phyloP scores from a whole-genome alignment of 1,140 invertebrate species.

The Argopecten irradians region DNA sequence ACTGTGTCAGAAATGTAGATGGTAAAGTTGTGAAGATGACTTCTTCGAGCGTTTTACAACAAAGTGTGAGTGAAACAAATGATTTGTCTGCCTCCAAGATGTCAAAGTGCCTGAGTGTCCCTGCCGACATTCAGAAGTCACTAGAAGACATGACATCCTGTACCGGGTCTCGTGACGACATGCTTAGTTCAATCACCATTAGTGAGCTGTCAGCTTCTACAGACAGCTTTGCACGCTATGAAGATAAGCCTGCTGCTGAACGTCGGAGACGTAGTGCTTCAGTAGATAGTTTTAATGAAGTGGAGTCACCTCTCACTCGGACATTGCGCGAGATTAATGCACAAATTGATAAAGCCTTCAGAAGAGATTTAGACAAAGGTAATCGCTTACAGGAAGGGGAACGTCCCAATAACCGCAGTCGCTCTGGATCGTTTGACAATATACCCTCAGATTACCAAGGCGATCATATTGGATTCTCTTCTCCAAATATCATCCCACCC shows the following conservation, averaged over 20 bases:
- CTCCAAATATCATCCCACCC: conserved; percentile 5
- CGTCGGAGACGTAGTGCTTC: conserved; percentile 66
- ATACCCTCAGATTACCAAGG: not conserved
- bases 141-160: conserved; percentile 68
- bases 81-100: conserved; percentile 53
- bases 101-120: conserved; percentile 73
- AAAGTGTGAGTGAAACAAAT: conserved; percentile 39
- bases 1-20: not conserved
- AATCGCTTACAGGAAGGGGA: conserved; percentile 31
- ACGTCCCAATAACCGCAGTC: conserved; percentile 3
- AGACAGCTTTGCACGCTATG: conserved; percentile 53
- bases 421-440: not conserved
- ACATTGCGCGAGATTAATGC: conserved; percentile 69
- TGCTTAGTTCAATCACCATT: conserved; percentile 70
- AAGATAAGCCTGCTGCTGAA: conserved; percentile 28
- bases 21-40: conserved; percentile 9
- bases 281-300: conserved; percentile 65
- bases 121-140: conserved; percentile 71
- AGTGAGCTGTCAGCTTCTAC: conserved; percentile 72
- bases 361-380: conserved; percentile 53
- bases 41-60: not conserved
- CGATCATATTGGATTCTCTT: not conserved
- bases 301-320: conserved; percentile 63
- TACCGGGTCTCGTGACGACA: conserved; percentile 63
- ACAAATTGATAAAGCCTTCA: conserved; percentile 71